A percentile compares a stretch with the other conserved stretches of the same genome.
Evolutionary conservation across 2,888 invertebrate genomes (phyloP).

Genomic region (Lycocerus yunnanus): DNA sequence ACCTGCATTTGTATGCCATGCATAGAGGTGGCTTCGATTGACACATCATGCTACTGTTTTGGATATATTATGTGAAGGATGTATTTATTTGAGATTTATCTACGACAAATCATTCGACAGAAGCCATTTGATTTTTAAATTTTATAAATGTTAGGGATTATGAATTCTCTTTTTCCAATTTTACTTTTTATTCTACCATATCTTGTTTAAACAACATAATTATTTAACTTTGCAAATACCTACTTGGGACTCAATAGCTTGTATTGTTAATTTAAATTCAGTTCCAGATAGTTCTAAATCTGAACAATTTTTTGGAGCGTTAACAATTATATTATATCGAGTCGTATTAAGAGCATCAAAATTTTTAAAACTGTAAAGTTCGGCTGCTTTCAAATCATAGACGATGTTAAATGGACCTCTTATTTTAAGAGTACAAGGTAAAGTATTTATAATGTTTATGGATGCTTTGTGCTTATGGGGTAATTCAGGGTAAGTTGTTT

Average conservation of each 20-base stretch:
- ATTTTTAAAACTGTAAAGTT: slow-evolving; percentile 47
- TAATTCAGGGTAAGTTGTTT: slow-evolving; percentile 54
- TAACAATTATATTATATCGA: slow-evolving; percentile 46
- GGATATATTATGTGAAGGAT: too few relatives aligned
- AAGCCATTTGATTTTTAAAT: too few relatives aligned
- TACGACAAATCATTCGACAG: too few relatives aligned
- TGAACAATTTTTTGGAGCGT: slow-evolving; percentile 46
- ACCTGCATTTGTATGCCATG: too few relatives aligned
- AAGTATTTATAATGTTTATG: slow-evolving; percentile 66
- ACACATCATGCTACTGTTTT: too few relatives aligned
- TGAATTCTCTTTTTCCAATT: too few relatives aligned
- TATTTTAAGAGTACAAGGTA: slow-evolving; percentile 62
- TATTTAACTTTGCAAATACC: neutral
- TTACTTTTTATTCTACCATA: too few relatives aligned
- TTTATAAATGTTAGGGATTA: too few relatives aligned
- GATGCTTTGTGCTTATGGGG: slow-evolving; percentile 56
- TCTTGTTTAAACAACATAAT: too few relatives aligned
- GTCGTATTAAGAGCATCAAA: slow-evolving; percentile 47
- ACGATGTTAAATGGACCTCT: slow-evolving; percentile 44
- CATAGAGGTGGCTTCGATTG: too few relatives aligned
- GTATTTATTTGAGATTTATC: too few relatives aligned
- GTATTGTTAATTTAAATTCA: slow-evolving; percentile 15
- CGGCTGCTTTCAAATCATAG: slow-evolving; percentile 44
- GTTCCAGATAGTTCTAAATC: slow-evolving; percentile 29
- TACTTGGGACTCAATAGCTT: slow-evolving; percentile 33